Conservation (phyloP, 2,113 vertebrate species). For the Ammospiza nelsoni region DNA sequence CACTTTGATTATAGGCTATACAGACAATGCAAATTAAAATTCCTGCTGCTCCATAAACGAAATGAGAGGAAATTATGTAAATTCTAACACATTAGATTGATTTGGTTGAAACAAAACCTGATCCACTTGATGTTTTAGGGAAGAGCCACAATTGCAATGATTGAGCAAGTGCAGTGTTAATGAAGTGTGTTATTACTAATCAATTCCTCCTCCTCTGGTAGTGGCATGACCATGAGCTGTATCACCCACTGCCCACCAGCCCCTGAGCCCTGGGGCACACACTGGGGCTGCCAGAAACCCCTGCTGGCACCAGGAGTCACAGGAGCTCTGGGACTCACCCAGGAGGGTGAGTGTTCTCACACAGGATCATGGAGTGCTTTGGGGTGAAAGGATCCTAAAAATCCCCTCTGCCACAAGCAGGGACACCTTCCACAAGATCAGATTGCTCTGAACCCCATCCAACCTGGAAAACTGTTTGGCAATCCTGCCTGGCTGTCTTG, state of each 20-base stretch:
- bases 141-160: conserved; percentile 73
- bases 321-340: not conserved
- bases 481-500: not conserved
- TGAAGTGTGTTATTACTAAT: conserved; percentile 73
- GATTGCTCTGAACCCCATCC: not conserved
- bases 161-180: conserved; percentile 74
- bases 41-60: conserved; percentile 53
- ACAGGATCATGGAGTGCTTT: not conserved
- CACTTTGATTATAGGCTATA: conserved; percentile 74
- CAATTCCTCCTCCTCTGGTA: conserved; percentile 57
- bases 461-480: not conserved
- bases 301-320: not conserved
- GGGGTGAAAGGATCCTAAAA: not conserved
- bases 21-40: conserved; percentile 76
- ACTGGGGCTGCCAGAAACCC: not conserved
- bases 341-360: fast-evolving
- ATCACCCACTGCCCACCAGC: not conserved
- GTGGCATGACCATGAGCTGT: not conserved
- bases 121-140: conserved; percentile 52
- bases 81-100: conserved; percentile 68
- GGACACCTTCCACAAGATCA: not conserved
- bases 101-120: conserved; percentile 65
- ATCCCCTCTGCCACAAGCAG: not conserved
- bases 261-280: not conserved
- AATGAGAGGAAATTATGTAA: conserved; percentile 66